These are phyloP conservation scores for Mugil cephalus DNA, from an alignment of 2,113 vertebrate species.

Conservation along the genomic window DNA sequence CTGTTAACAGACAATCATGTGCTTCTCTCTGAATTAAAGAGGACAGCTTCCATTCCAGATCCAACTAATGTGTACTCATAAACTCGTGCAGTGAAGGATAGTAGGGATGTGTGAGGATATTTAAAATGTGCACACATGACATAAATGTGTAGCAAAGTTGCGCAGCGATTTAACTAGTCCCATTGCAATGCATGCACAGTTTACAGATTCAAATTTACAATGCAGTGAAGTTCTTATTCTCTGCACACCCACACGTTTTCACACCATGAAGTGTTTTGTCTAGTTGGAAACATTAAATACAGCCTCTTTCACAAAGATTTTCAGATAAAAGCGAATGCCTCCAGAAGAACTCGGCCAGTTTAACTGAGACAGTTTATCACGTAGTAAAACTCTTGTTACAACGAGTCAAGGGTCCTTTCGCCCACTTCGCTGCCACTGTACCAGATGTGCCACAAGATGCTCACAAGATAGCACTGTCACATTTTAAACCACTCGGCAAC, in stretches of 20 bases:
- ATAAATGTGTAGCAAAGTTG: not conserved
- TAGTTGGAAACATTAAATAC: conserved; percentile 11
- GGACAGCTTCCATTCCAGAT: conserved; percentile 2
- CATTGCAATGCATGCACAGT: not conserved
- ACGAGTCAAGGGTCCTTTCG: not conserved
- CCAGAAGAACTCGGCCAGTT: not conserved
- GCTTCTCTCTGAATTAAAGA: conserved; percentile 19
- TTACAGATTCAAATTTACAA: conserved; percentile 12
- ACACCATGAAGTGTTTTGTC: conserved; percentile 14
- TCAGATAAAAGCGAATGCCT: conserved; percentile 12
- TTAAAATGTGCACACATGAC: conserved; percentile 1
- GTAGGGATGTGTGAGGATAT: not conserved
- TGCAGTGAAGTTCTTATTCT: conserved; percentile 22
- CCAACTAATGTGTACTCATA: not conserved
- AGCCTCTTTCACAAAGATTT: not conserved
- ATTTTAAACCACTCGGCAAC: conserved; percentile 23
- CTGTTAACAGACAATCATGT: not conserved
- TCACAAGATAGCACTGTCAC: conserved; percentile 4
- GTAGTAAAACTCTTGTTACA: too few relatives aligned
- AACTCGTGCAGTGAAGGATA: too few relatives aligned
- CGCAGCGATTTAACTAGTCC: not conserved
- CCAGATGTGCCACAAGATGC: not conserved
- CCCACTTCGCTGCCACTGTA: not conserved
- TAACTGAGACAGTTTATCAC: not conserved
- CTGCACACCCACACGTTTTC: conserved; percentile 11